phyloP scores from a whole-genome alignment of 2,113 vertebrate species.

The Canis aureus region DNA sequence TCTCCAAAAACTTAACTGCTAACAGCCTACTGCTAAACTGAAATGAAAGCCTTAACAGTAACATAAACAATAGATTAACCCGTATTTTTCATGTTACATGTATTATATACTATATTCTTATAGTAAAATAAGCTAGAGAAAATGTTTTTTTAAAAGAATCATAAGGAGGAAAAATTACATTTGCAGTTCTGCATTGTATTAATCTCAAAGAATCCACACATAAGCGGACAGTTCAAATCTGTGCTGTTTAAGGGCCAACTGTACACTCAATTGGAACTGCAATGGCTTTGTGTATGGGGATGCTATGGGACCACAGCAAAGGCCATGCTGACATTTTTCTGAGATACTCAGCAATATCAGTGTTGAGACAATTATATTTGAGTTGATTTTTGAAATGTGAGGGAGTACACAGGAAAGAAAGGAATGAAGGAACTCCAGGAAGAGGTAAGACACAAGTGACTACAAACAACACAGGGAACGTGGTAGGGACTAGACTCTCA shows the following conservation, averaged over 20 bases:
- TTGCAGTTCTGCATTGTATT: neutral
- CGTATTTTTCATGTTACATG: neutral
- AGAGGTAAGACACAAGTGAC: neutral
- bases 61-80: neutral
- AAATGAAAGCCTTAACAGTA: neutral
- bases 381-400: constrained; percentile 41
- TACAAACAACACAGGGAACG: neutral
- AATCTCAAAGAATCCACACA: neutral
- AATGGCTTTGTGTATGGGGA: neutral
- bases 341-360: neutral
- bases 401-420: neutral
- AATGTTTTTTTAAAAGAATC: neutral
- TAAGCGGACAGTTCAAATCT: neutral
- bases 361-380: neutral
- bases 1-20: neutral
- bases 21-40: neutral
- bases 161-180: neutral
- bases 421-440: neutral
- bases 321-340: neutral
- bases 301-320: neutral
- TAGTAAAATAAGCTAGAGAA: neutral
- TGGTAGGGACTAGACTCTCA: neutral
- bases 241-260: neutral
- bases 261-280: neutral
- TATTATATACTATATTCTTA: neutral